These are phyloP conservation scores for Brachionus plicatilis DNA, from an alignment of 1,140 invertebrate genomes.

Conservation along the genomic window DNA sequence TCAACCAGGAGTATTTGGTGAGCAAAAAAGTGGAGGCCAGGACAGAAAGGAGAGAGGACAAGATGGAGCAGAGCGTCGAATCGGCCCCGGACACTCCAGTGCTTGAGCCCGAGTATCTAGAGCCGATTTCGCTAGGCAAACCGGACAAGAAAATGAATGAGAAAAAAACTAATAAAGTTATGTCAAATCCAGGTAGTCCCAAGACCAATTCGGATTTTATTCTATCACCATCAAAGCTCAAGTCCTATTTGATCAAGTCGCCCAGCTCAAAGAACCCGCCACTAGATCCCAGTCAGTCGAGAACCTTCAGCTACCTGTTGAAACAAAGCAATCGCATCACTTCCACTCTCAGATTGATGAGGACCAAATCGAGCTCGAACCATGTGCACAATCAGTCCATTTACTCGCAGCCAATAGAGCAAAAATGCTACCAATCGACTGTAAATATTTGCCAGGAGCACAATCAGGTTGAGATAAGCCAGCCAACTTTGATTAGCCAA, in stretches of 20 bases:
- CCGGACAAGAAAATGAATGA: neutral
- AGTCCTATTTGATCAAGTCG: constrained; percentile 1
- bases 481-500: constrained; percentile 19
- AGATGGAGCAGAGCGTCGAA: no score
- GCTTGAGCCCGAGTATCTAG: neutral
- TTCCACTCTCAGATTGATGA: neutral
- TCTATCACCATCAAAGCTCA: neutral
- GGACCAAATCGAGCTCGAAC: neutral
- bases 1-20: constrained; percentile 3
- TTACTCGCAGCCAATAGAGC: neutral
- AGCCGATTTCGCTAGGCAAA: neutral
- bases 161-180: neutral
- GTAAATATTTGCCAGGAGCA: neutral
- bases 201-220: neutral
- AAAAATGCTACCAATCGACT: neutral
- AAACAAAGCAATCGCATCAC: constrained; percentile 7
- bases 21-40: neutral
- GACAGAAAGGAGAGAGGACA: neutral
- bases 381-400: neutral
- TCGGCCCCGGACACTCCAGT: neutral
- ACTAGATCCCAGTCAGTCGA: neutral
- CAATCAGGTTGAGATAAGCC: neutral
- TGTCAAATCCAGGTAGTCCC: neutral
- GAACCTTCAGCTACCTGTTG: neutral
- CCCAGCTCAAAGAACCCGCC: neutral